Evolutionary conservation across 2,888 invertebrate genomes (phyloP).

Genomic region (Polyommatus icarus): DNA sequence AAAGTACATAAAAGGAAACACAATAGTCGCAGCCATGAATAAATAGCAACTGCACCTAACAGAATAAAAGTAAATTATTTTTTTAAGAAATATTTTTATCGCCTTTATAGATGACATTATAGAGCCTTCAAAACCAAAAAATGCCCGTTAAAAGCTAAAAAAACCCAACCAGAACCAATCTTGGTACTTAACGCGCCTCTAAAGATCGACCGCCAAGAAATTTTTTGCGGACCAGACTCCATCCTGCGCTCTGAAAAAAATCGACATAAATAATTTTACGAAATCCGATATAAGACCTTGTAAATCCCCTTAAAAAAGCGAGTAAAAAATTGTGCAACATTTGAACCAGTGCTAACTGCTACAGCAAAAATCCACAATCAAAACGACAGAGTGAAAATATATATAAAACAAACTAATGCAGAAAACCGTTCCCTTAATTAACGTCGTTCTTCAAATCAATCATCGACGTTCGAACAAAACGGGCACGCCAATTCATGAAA

Average conservation of each 20-base stretch:
- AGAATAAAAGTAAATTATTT: neutral
- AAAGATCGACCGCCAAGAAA: constrained; percentile 22
- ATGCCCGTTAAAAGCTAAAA: neutral
- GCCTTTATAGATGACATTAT: neutral
- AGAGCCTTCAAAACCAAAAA: neutral
- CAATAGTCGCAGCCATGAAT: neutral
- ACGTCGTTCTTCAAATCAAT: too few species aligned
- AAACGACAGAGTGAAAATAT: too few species aligned
- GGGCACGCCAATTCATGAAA: too few species aligned
- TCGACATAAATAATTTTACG: neutral
- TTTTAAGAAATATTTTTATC: neutral
- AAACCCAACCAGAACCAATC: neutral
- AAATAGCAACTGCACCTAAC: neutral
- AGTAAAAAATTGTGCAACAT: too few species aligned
- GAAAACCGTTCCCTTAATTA: too few species aligned
- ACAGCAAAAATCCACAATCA: neutral
- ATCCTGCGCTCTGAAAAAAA: constrained; percentile 28
- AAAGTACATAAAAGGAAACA: neutral
- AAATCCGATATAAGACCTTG: too few species aligned
- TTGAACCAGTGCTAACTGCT: neutral
- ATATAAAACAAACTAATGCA: too few species aligned
- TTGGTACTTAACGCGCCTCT: constrained; percentile 27
- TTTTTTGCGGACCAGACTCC: constrained; percentile 30
- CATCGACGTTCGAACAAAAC: too few species aligned
- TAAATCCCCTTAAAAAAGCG: too few species aligned